phyloP scores from a whole-genome alignment of 2,797 vertebrate genomes.

The Typhlichthys subterraneus region DNA sequence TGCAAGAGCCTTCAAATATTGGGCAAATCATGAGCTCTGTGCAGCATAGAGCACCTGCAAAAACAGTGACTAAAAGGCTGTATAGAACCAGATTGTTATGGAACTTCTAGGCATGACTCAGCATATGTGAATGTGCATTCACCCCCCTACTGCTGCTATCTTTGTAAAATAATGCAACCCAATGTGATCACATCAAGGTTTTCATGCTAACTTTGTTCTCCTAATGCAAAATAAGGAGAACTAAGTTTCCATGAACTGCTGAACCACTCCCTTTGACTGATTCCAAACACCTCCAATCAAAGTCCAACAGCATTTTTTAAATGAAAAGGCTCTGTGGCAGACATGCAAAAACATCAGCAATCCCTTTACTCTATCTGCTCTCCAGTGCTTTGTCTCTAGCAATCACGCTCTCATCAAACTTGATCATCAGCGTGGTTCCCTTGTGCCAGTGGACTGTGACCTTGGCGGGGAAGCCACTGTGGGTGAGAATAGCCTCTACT shows the following conservation, averaged over 20 bases:
- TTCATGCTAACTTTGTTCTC: too few species aligned
- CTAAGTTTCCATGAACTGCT: conserved; percentile 12
- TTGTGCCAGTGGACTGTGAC: conserved; percentile 92
- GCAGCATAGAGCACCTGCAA: too few species aligned
- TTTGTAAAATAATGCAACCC: too few species aligned
- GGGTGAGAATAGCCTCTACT: conserved; percentile 83
- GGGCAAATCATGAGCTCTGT: too few species aligned
- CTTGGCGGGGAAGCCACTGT: conserved; percentile 88
- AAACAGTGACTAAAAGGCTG: too few species aligned
- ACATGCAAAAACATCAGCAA: not conserved
- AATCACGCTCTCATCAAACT: conserved; percentile 87
- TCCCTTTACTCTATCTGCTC: conserved; percentile 73
- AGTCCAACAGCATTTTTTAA: not conserved
- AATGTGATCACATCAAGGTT: too few species aligned
- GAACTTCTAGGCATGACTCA: too few species aligned
- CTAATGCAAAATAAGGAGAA: conserved; percentile 4
- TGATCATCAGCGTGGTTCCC: conserved; percentile 91
- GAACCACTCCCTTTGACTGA: too few species aligned
- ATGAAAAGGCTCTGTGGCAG: not conserved
- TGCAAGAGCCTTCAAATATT: too few species aligned
- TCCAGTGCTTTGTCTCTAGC: conserved; percentile 85
- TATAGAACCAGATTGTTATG: too few species aligned
- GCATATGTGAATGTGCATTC: too few species aligned
- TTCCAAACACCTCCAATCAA: not conserved
- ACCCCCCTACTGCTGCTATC: too few species aligned